Percentiles rank a stretch among this genome's conserved stretches.
These are phyloP conservation scores for Pocota personata DNA, from an alignment of 2,888 invertebrate genomes.

Conservation along the genomic window DNA sequence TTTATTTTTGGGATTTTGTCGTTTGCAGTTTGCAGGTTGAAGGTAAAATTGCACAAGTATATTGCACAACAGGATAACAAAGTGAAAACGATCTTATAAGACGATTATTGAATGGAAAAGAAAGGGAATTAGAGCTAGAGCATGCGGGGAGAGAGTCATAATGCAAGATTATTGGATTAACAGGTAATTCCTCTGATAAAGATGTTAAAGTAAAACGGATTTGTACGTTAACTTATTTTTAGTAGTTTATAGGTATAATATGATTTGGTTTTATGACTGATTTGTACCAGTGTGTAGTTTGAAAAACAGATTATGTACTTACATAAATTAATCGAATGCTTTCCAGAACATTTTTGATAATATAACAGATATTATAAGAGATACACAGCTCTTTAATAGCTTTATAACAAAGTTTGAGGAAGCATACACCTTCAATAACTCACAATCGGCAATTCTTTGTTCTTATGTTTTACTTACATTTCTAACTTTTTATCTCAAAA, in stretches of 20 bases:
- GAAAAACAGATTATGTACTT: neutral
- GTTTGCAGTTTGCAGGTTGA: slow-evolving; percentile 46
- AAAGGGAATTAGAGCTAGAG: slow-evolving; percentile 23
- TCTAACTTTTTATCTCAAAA: too few species aligned
- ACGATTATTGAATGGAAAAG: slow-evolving; percentile 54
- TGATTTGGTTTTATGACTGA: neutral
- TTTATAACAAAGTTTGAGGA: too few species aligned
- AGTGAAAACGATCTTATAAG: slow-evolving; percentile 58
- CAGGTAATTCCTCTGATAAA: slow-evolving; percentile 35
- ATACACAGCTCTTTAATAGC: too few species aligned
- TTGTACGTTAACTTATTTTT: slow-evolving; percentile 46
- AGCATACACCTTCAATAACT: too few species aligned
- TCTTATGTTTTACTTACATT: too few species aligned
- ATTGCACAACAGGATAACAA: slow-evolving; percentile 52
- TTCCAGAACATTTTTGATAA: too few species aligned
- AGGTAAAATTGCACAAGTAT: slow-evolving; percentile 40
- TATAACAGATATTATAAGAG: too few species aligned
- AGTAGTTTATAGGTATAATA: neutral
- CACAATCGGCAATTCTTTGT: too few species aligned
- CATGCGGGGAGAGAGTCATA: slow-evolving; percentile 15
- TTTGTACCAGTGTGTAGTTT: neutral
- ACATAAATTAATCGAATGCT: too few species aligned
- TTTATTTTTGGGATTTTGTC: slow-evolving; percentile 25
- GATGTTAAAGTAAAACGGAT: slow-evolving; percentile 42
- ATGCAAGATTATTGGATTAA: slow-evolving; percentile 51